Conservation (phyloP, 1,140 invertebrate species). For the Heliconius nattereri region DNA sequence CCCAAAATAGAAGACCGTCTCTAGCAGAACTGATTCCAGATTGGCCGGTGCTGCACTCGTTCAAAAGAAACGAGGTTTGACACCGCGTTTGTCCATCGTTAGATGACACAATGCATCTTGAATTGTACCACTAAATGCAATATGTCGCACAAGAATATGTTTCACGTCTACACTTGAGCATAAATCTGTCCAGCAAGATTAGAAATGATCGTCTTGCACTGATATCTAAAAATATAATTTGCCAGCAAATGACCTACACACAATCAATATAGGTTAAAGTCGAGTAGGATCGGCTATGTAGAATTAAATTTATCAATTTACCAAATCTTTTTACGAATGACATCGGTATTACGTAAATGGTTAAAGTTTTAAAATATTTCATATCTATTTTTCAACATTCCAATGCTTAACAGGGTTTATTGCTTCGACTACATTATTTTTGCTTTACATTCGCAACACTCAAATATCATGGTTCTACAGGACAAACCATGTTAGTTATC, state of each 20-base stretch:
- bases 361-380: slow-evolving; percentile 11
- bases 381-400: slow-evolving; percentile 41
- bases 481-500: slow-evolving; percentile 44
- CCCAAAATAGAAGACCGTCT: slow-evolving; percentile 88
- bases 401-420: slow-evolving; percentile 34
- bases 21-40: slow-evolving; percentile 97
- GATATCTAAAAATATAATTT: slow-evolving; percentile 48
- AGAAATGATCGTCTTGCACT: slow-evolving; percentile 52
- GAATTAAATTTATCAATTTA: background rate
- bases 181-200: slow-evolving; percentile 53
- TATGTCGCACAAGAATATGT: slow-evolving; percentile 65
- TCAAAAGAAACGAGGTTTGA: slow-evolving; percentile 89
- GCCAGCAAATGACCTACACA: slow-evolving; percentile 30
- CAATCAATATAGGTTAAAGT: slow-evolving; percentile 23
- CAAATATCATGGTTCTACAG: slow-evolving; percentile 38
- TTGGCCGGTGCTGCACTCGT: slow-evolving; percentile 96
- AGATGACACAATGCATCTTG: slow-evolving; percentile 74
- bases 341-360: background rate
- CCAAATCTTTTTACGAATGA: background rate
- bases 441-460: slow-evolving; percentile 27
- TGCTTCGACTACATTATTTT: slow-evolving; percentile 15
- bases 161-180: slow-evolving; percentile 53
- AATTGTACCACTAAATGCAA: slow-evolving; percentile 66
- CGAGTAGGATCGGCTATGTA: background rate
- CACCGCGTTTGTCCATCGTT: slow-evolving; percentile 64